A percentile compares a stretch with the other conserved stretches of the same genome.
phyloP scores from a whole-genome alignment of 2,113 vertebrate genomes.

The Chrysemys picta region DNA sequence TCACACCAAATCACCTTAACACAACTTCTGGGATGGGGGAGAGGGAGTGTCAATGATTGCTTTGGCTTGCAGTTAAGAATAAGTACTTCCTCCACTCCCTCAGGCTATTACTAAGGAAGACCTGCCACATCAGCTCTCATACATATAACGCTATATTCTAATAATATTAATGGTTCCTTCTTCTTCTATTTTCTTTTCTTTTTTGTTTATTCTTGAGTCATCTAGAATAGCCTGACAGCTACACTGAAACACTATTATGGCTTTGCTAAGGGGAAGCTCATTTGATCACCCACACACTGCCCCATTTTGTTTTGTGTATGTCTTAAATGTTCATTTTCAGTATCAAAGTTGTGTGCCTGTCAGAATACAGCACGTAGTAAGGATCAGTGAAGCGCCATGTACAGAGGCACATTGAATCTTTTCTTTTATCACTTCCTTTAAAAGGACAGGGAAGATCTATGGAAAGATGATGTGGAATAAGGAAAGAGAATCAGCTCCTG shows the following conservation, averaged over 20 bases:
- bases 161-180: constrained; percentile 47
- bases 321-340: constrained; percentile 27
- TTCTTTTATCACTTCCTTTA: constrained; percentile 4
- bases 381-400: background rate
- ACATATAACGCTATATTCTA: constrained; percentile 58
- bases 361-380: background rate
- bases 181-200: background rate
- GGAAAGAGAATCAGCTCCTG: background rate
- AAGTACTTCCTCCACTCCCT: constrained; percentile 44
- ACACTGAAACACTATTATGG: background rate
- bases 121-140: constrained; percentile 28
- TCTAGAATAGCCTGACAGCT: background rate
- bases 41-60: constrained; percentile 32
- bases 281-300: background rate
- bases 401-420: constrained; percentile 14
- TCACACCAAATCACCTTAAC: constrained; percentile 32
- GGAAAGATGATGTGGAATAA: background rate
- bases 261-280: background rate
- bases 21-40: background rate
- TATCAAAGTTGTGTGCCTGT: background rate
- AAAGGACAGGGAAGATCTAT: background rate
- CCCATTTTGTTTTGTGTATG: constrained; percentile 21
- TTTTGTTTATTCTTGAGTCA: background rate
- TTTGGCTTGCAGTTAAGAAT: constrained; percentile 31
- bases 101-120: background rate